Base-by-base conservation (phyloP, 2,888 invertebrate genomes). In the Andrena trimmerana region DNA sequence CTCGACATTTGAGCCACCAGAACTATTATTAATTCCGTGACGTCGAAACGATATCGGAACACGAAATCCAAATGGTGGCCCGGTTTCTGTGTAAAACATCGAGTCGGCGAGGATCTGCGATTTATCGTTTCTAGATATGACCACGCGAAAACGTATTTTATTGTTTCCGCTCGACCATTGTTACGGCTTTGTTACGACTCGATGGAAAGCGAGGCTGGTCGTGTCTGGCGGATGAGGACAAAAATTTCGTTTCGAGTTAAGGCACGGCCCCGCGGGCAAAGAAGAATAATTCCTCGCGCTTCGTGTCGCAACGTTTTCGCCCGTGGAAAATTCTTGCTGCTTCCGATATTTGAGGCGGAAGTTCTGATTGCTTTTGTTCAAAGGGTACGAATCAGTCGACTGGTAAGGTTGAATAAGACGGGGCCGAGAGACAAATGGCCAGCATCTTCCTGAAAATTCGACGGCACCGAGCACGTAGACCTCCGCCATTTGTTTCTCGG, bases 51-150 rank as follows among this genome's bases (percentile, higher is more conserved):
- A 36, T 75, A 62, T 52, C 50, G 59, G 10, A 1, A 2, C 42
- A 36, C 48, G 71, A 33, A 42, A 71, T 77, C 63, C 48, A 65
- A 77, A 66, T 20, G 54, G 71, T 59, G 65, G 29, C 71, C 77
- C 2, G 13, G 33, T 65, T 71, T 71, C 16, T 1, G 36, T 31
- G 62, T 71, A 59, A 57, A 77, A 65, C 63, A 77, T 2, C 57
- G 24, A 31, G 8, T 13, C 6, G 29, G 29, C 29, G n/a, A 66
- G 50, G 8, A n/a, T 29, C 50, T 27, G 52, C 75, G 65, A 77
- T 77, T 77, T 77, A 71, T 77, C 27, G 48, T 48, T 71, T 33
- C 24, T 24, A 48, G 24, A 70, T 57, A 54, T 54, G 31, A 48
- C 24, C 63, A 63, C 70, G 70, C 50, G 70, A 10, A n/a, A 33